Evolutionary conservation across 2,113 vertebrate genomes (phyloP).

Genomic region (Mesembrinibis cayennensis): DNA sequence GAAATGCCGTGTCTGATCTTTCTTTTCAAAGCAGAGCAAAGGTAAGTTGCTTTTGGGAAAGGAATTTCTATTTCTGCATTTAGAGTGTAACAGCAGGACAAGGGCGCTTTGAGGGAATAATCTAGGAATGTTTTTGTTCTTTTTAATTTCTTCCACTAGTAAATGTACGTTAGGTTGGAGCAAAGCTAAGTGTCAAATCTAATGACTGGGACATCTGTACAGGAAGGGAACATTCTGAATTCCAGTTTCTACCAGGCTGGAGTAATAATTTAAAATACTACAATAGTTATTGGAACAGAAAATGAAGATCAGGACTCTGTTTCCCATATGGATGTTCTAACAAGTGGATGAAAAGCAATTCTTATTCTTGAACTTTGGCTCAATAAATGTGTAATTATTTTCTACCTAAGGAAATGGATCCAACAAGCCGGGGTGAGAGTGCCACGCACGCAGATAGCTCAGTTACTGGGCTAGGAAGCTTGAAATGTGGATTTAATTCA

Average conservation of each 20-base stretch:
- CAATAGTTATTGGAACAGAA: not conserved
- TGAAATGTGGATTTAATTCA: not conserved
- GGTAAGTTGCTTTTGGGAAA: not conserved
- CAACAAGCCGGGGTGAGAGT: not conserved
- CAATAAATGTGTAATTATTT: not conserved
- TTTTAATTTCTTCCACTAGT: not conserved
- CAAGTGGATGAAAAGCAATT: not conserved
- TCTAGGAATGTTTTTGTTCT: not conserved
- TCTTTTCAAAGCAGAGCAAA: not conserved
- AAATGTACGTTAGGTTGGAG: not conserved
- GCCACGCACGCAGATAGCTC: not conserved
- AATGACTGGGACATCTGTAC: not conserved
- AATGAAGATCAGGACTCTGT: not conserved
- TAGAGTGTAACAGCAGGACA: accelerated
- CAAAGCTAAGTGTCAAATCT: not conserved
- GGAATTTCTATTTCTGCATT: not conserved
- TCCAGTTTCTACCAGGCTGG: not conserved
- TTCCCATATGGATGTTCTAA: not conserved
- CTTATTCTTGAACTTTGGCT: not conserved
- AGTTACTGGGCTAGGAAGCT: not conserved
- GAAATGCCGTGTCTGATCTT: not conserved
- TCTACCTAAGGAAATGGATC: not conserved
- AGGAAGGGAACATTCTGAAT: not conserved
- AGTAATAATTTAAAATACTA: not conserved
- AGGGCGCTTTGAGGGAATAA: not conserved